Percentiles rank a stretch among this genome's conserved stretches.
Conservation (phyloP, 2,797 vertebrate genomes). For the Vultur gryphus region DNA sequence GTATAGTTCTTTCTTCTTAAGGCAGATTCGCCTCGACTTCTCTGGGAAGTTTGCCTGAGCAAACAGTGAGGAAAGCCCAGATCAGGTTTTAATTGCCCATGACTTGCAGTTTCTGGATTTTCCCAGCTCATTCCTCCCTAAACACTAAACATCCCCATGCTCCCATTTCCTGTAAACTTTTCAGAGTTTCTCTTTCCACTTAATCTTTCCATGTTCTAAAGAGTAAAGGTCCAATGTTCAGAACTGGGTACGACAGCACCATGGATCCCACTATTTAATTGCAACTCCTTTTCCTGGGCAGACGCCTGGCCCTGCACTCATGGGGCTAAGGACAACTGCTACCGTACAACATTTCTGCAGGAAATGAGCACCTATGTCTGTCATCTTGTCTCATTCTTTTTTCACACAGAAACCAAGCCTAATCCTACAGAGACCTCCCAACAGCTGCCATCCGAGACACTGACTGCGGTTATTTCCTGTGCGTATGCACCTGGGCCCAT, state of each 20-base stretch:
- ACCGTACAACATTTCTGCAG: not conserved
- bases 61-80: not conserved
- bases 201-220: not conserved
- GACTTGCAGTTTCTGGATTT: conserved; percentile 14
- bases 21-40: not conserved
- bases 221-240: not conserved
- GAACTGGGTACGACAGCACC: not conserved
- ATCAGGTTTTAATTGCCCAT: not conserved
- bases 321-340: not conserved
- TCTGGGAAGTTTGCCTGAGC: not conserved
- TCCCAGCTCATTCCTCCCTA: not conserved
- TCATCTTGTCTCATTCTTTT: not conserved
- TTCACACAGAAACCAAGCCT: not conserved
- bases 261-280: not conserved
- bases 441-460: not conserved
- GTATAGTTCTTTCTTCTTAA: not conserved
- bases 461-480: not conserved
- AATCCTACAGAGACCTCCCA: not conserved
- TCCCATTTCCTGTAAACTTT: conserved; percentile 1
- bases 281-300: not conserved
- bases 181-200: not conserved
- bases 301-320: accelerated
- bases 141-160: not conserved
- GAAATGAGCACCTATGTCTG: not conserved
- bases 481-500: not conserved